Evolutionary conservation across 2,797 vertebrate genomes (phyloP).

Genomic region (Anas bernieri): DNA sequence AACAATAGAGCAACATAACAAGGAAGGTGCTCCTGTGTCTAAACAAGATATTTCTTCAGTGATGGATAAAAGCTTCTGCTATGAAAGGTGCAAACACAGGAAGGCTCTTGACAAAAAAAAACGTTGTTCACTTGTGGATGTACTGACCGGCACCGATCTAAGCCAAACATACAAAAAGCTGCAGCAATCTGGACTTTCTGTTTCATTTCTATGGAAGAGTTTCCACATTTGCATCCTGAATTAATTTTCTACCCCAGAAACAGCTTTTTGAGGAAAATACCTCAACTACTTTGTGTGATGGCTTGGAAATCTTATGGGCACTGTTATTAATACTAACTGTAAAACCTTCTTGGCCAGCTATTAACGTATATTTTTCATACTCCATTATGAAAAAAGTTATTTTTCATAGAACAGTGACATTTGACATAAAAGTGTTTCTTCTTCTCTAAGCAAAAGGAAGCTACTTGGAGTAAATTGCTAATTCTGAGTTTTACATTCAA

Average conservation of each 20-base stretch:
- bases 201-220: not conserved
- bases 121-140: not conserved
- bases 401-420: not conserved
- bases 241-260: not conserved
- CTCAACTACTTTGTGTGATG: not conserved
- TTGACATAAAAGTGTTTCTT: not conserved
- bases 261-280: not conserved
- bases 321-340: not conserved
- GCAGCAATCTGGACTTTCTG: too few relatives aligned
- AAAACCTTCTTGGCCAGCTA: not conserved
- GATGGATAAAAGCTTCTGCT: not conserved
- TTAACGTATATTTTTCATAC: not conserved
- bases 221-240: not conserved
- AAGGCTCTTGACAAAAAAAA: not conserved
- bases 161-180: not conserved
- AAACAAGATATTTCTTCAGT: slow-evolving; percentile 5
- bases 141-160: not conserved
- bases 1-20: not conserved
- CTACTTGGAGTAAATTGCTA: not conserved
- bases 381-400: not conserved
- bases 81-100: not conserved
- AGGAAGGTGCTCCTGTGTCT: not conserved
- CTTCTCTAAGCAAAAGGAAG: not conserved
- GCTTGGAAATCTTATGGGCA: not conserved
- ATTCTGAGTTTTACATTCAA: not conserved